phyloP scores from a whole-genome alignment of 1,140 invertebrate species.

The Cotesia typhae region DNA sequence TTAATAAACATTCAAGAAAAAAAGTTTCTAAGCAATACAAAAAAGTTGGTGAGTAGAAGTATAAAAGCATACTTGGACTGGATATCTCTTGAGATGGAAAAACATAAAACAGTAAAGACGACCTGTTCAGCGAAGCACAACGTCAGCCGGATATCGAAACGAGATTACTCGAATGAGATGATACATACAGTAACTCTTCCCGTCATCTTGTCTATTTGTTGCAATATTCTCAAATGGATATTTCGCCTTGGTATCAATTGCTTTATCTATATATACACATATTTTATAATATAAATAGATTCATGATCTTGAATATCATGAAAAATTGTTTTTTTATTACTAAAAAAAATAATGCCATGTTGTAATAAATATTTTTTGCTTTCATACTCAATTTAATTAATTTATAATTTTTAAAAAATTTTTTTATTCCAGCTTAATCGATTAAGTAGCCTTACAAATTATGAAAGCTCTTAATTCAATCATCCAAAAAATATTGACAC shows the following conservation, averaged over 20 bases:
- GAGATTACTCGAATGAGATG: conserved; percentile 33
- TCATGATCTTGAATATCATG: background rate
- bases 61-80: conserved; percentile 18
- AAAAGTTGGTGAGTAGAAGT: conserved; percentile 10
- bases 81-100: conserved; percentile 21
- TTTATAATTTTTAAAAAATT: no score
- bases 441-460: no score
- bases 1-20: no score
- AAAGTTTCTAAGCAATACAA: background rate
- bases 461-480: no score
- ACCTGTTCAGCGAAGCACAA: conserved; percentile 32
- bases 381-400: background rate
- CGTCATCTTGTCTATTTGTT: conserved; percentile 18
- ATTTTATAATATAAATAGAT: background rate
- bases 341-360: background rate
- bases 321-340: background rate
- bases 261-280: conserved; percentile 21
- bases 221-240: conserved; percentile 23
- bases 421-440: no score
- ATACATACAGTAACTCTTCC: conserved; percentile 24
- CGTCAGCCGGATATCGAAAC: conserved; percentile 36
- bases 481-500: no score
- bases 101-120: conserved; percentile 34
- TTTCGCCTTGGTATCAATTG: background rate
- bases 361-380: background rate